Evolutionary conservation across 1,140 invertebrate genomes (phyloP), one percentile per base, ranked within the genome.

Genomic region (Orchesella cincta): DNA sequence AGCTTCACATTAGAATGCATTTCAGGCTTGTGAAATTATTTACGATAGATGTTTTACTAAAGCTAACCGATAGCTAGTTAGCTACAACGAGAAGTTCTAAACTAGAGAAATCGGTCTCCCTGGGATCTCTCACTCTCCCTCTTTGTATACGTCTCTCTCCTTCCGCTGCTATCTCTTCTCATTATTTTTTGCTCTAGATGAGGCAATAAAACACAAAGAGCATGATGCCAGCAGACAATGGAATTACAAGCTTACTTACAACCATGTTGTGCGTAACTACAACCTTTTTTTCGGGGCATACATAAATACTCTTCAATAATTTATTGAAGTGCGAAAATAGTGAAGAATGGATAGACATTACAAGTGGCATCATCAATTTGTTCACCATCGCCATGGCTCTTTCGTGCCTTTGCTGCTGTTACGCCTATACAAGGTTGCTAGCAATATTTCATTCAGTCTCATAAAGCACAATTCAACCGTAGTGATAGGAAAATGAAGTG

Each of bases 61-160:
- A 57, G 52, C 14, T 14, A 57, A 57, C 54, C 20, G 54, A 77
- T 57, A 73, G 46, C 76, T 73, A 77, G n/a, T 77, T 77, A 73
- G 36, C 54, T 62, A 34, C 73, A 76, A 77, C 76, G 51, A 77
- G 76, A 72, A 77, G 54, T 77, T 77, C 71, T 35, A 77, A 77
- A 77, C 73, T 77, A 71, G 76, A 77, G 76, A 77, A 77, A 77
- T 77, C 72, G 71, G 76, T 51, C 76, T 77, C 76, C 1, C 67
- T 77, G 76, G 76, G 52, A 33, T 77, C 72, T 52, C 39, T 73
- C 26, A 28, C 72, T 73, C 36, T 73, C 39, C 12, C 67, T 71
- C 14, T 35, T 23, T 16, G n/a, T n/a, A n/a, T n/a, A n/a, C n/a
- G n/a, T n/a, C n/a, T n/a, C 18, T 14, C 35, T 51, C 72, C 28